Evolutionary conservation across 2,888 invertebrate genomes (phyloP).

Genomic region (Acanthococcus lagerstroemiae): DNA sequence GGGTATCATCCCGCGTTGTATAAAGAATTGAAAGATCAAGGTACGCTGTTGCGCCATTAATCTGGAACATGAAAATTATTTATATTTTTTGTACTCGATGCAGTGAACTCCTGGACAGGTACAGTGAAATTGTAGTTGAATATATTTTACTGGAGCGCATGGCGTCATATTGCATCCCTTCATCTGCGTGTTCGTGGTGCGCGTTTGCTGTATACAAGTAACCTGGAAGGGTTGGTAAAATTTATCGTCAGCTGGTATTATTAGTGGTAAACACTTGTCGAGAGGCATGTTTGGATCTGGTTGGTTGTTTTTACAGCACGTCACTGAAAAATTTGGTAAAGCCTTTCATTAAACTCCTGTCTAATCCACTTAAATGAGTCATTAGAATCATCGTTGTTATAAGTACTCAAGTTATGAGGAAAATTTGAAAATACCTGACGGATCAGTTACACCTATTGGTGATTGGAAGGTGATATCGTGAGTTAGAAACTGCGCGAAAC

Average conservation of each 20-base stretch:
- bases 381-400: too few species aligned
- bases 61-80: background rate
- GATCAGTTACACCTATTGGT: background rate
- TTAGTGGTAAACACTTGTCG: background rate
- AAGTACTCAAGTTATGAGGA: too few species aligned
- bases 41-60: background rate
- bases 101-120: background rate
- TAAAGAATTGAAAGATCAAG: background rate
- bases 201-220: background rate
- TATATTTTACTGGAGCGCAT: background rate
- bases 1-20: background rate
- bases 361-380: too few species aligned
- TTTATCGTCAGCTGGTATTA: background rate
- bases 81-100: too few species aligned
- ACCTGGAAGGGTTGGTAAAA: background rate
- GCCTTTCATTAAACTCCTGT: too few species aligned
- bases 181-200: background rate
- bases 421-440: background rate
- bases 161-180: background rate
- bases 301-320: background rate
- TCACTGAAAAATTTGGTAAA: too few species aligned
- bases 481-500: slow-evolving; percentile 10
- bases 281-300: background rate
- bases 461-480: slow-evolving; percentile 3
- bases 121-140: background rate